Evolutionary conservation across 2,888 invertebrate genomes (phyloP).

Genomic region (Itoplectis maculator): DNA sequence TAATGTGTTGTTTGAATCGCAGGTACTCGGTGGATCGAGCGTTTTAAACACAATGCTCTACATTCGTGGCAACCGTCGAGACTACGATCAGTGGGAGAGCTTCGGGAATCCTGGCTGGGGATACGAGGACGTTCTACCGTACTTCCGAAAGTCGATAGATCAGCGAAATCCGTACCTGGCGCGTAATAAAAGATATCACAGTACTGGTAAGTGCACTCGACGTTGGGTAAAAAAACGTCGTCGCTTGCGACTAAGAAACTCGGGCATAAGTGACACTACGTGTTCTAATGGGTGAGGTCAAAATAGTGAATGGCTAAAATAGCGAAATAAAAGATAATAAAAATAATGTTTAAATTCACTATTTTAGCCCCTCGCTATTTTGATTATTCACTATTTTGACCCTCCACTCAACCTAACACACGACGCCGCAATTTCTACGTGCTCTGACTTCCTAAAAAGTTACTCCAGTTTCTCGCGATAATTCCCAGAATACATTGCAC

Average conservation of each 20-base stretch:
- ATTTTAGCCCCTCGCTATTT: too few species aligned
- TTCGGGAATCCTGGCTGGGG: slow-evolving; percentile 96
- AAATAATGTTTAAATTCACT: too few species aligned
- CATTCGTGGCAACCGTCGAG: slow-evolving; percentile 93
- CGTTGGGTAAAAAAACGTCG: not conserved
- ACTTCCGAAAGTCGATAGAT: slow-evolving; percentile 95
- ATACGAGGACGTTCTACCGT: slow-evolving; percentile 92
- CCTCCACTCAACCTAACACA: too few species aligned
- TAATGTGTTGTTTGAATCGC: slow-evolving; percentile 16
- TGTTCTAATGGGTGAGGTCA: too few species aligned
- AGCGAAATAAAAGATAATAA: too few species aligned
- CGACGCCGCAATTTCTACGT: not conserved
- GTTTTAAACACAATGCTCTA: slow-evolving; percentile 97
- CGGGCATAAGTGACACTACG: not conserved
- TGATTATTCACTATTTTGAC: too few species aligned
- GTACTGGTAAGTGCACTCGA: slow-evolving; percentile 86
- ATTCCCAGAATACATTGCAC: not conserved
- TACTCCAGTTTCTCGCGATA: not conserved
- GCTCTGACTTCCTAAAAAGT: not conserved
- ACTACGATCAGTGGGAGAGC: slow-evolving; percentile 95
- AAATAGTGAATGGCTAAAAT: too few species aligned
- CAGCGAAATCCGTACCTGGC: slow-evolving; percentile 95
- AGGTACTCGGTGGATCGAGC: slow-evolving; percentile 93
- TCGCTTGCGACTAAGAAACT: not conserved
- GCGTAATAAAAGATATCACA: slow-evolving; percentile 89